phyloP scores from a whole-genome alignment of 1,140 invertebrate species.

The Drosophila ohnishii region DNA sequence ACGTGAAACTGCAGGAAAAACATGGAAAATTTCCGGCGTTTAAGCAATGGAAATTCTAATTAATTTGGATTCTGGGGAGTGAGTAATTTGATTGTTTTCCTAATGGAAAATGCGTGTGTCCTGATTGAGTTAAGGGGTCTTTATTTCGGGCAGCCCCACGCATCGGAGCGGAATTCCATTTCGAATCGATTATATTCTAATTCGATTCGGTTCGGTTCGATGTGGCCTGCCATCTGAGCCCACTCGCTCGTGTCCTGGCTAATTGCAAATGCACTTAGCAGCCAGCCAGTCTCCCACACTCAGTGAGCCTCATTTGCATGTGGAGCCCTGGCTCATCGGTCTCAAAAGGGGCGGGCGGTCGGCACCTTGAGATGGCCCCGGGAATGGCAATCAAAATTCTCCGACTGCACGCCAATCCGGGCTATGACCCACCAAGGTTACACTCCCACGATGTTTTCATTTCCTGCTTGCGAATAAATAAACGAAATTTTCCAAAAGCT shows the following conservation, averaged over 20 bases:
- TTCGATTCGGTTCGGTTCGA: constrained; percentile 7
- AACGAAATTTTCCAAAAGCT: constrained; percentile 28
- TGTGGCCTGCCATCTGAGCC: constrained; percentile 1
- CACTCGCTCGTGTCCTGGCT: constrained; percentile 17
- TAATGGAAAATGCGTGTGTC: constrained; percentile 8
- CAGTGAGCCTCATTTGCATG: constrained; percentile 32
- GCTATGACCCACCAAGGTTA: constrained; percentile 22
- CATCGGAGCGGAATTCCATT: constrained; percentile 9
- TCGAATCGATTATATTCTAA: constrained; percentile 18
- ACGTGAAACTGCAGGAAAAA: constrained; percentile 14
- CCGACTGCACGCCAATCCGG: constrained; percentile 30
- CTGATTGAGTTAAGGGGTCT: constrained; percentile 4
- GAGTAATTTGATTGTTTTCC: constrained; percentile 30
- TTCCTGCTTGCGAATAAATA: constrained; percentile 45
- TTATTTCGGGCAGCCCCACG: not conserved
- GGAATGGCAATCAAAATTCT: constrained; percentile 52
- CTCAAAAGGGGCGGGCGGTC: not conserved
- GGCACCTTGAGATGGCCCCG: constrained; percentile 22
- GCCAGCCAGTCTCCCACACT: constrained; percentile 10
- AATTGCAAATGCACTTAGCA: constrained; percentile 53
- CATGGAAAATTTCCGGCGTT: constrained; percentile 3
- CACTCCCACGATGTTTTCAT: constrained; percentile 27
- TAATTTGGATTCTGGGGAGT: not conserved
- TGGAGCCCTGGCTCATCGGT: not conserved
- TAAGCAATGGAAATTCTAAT: constrained; percentile 19